Conservation (phyloP, 1,140 invertebrate genomes). For the Trigoniulus corallinus region DNA sequence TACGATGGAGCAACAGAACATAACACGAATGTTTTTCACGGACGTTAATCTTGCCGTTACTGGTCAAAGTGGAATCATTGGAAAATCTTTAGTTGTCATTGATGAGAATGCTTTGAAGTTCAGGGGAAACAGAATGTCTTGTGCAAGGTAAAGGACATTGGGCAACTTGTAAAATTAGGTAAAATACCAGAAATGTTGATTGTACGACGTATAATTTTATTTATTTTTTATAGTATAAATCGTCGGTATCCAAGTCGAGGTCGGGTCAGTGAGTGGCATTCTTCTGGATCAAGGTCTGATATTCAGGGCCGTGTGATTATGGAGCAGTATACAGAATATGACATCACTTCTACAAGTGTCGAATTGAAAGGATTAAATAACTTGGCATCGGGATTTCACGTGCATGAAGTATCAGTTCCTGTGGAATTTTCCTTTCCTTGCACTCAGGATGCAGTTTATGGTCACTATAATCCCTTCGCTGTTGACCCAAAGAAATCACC, state of each 20-base stretch:
- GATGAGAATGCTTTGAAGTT: conserved; percentile 73
- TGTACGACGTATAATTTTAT: neutral
- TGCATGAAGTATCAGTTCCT: conserved; percentile 69
- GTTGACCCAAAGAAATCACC: neutral
- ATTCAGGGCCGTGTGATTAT: conserved; percentile 61
- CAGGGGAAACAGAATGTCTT: conserved; percentile 68
- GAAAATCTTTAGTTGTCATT: conserved; percentile 70
- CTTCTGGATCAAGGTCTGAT: conserved; percentile 16
- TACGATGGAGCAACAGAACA: conserved; percentile 39
- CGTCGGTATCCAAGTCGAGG: conserved; percentile 16
- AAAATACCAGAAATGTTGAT: neutral
- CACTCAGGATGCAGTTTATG: conserved; percentile 57
- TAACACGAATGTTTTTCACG: conserved; percentile 55
- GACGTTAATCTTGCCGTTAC: conserved; percentile 56
- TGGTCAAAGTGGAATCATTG: conserved; percentile 54
- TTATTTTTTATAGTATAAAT: conserved; percentile 13
- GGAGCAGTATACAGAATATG: conserved; percentile 66
- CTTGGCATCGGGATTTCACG: conserved; percentile 52
- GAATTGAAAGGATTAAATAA: conserved; percentile 51
- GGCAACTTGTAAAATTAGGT: neutral
- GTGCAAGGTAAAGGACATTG: conserved; percentile 47
- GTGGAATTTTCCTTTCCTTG: conserved; percentile 74
- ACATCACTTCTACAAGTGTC: conserved; percentile 59
- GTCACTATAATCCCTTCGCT: conserved; percentile 59
- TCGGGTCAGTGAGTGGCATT: conserved; percentile 17